phyloP scores from a whole-genome alignment of 1,140 invertebrate species.

The Orussus abietinus region DNA sequence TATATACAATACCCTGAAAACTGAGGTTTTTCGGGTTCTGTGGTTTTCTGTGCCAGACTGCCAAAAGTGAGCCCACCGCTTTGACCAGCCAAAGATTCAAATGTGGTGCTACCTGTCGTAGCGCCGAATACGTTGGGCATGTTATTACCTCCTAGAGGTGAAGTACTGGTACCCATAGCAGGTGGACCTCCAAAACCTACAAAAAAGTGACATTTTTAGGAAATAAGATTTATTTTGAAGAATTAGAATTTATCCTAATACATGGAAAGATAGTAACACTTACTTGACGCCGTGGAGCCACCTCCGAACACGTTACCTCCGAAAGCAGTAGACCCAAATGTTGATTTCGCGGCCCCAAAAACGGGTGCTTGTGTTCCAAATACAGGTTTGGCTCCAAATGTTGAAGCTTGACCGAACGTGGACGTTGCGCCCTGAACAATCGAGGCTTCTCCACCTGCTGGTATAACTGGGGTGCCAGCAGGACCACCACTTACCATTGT shows the following conservation, averaged over 20 bases:
- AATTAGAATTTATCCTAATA: too few species aligned
- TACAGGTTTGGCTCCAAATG: constrained; percentile 40
- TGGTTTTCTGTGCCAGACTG: constrained; percentile 44
- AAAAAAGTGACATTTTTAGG: constrained; percentile 11
- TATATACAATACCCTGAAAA: constrained; percentile 37
- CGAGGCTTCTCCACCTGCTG: not conserved
- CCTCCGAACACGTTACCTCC: constrained; percentile 19
- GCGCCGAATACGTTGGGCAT: constrained; percentile 44
- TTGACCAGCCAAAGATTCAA: constrained; percentile 43
- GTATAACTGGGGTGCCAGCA: constrained; percentile 1
- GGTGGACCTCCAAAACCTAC: constrained; percentile 42
- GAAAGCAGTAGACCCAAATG: constrained; percentile 25
- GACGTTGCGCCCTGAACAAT: not conserved
- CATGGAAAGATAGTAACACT: too few species aligned
- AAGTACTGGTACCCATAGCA: constrained; percentile 27
- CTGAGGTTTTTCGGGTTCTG: constrained; percentile 35
- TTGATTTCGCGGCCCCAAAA: constrained; percentile 25
- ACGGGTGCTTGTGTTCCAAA: constrained; percentile 28
- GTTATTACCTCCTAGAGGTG: constrained; percentile 26
- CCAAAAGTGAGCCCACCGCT: constrained; percentile 42
- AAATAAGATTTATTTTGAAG: too few species aligned
- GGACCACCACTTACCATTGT: not conserved
- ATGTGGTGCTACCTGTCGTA: constrained; percentile 31
- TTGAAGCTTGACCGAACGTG: constrained; percentile 25
- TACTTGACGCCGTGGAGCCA: too few species aligned